Percentiles rank a stretch among this genome's conserved stretches.
These are phyloP conservation scores for Plusia festucae DNA, from an alignment of 2,888 invertebrate species.

Conservation along the genomic window DNA sequence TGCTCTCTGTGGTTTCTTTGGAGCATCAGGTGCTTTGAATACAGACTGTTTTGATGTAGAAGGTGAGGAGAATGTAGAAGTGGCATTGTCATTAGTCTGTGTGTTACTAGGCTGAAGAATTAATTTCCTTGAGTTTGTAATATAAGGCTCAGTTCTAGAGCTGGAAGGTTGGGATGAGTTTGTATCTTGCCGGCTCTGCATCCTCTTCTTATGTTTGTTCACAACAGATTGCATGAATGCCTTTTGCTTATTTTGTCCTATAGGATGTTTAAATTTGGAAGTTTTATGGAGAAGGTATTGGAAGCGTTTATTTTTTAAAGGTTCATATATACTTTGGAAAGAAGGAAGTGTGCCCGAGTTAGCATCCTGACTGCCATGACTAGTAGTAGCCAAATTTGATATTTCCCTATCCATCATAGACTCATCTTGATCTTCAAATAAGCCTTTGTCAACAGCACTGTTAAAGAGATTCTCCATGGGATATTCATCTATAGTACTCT, in stretches of 20 bases:
- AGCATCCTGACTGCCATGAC: constrained; percentile 81
- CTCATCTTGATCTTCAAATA: constrained; percentile 85
- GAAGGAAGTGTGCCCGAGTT: constrained; percentile 80
- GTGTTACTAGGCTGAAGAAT: constrained; percentile 76
- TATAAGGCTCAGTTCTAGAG: constrained; percentile 80
- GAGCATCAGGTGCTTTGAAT: constrained; percentile 79
- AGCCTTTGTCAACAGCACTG: constrained; percentile 85
- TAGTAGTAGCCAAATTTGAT: constrained; percentile 85
- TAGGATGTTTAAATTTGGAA: constrained; percentile 86
- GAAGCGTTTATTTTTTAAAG: constrained; percentile 85
- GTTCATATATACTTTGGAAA: constrained; percentile 85
- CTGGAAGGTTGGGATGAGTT: constrained; percentile 81
- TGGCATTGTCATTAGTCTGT: constrained; percentile 73
- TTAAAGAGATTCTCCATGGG: constrained; percentile 87
- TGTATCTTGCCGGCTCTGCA: constrained; percentile 78
- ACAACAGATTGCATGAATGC: constrained; percentile 87
- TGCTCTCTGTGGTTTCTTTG: constrained; percentile 77
- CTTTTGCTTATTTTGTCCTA: constrained; percentile 86
- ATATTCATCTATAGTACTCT: constrained; percentile 86
- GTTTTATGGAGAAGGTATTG: constrained; percentile 87
- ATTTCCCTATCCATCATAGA: constrained; percentile 87
- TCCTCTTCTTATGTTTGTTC: constrained; percentile 86
- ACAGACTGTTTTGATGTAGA: constrained; percentile 80
- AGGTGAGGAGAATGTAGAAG: too few species aligned
- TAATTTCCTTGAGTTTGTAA: constrained; percentile 79